Base-by-base conservation (phyloP, 2,888 invertebrate species). In the Neoscelio sp. region DNA sequence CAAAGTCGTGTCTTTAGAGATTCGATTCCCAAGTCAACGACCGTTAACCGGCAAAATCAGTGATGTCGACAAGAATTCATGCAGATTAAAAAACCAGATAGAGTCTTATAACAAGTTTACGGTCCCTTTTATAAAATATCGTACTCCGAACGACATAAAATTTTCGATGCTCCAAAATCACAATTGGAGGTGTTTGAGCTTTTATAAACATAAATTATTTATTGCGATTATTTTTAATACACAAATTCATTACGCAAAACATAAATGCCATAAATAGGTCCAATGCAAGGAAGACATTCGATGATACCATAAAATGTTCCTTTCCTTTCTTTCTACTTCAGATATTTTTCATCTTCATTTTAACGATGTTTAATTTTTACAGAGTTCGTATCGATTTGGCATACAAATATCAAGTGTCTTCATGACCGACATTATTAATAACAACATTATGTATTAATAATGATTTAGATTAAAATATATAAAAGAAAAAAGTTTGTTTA, bases 1-100 rank as follows among this genome's bases (percentile, higher is more conserved):
- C 68, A 76, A 76, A 76, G 38, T 40, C 67, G 28, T 75, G 75
- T 60, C 74, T 56, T 68, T 40, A 17, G 62, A 74, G 64, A 78
- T 67, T 75, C 60, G 75, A 75, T 75, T 75, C 60, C 30, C 52
- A 54, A 62, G 54, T 54, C 56, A 75, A 60, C 52, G 67, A 52
- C 75, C 42, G 46, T 64, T 65, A 48, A 65, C 20, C 35, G 40
- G 38, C 50, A 12, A 28, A 68, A 62, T 76, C 54, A 67, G 52
- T 30, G 67, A 60, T 54, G 68, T 68, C 56, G 38, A 52, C 54
- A 7, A 38, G 26, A 52, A 62, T 68, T 50, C 75, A 20, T 50
- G 52, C 48, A 56, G 30, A 56, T 60, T 60, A 33, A 60, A 58
- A 58, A 42, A 17, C 26, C 15, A 67, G 54, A 67, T 54, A 40